phyloP scores from a whole-genome alignment of 2,113 vertebrate species.

The Podocnemis expansa region DNA sequence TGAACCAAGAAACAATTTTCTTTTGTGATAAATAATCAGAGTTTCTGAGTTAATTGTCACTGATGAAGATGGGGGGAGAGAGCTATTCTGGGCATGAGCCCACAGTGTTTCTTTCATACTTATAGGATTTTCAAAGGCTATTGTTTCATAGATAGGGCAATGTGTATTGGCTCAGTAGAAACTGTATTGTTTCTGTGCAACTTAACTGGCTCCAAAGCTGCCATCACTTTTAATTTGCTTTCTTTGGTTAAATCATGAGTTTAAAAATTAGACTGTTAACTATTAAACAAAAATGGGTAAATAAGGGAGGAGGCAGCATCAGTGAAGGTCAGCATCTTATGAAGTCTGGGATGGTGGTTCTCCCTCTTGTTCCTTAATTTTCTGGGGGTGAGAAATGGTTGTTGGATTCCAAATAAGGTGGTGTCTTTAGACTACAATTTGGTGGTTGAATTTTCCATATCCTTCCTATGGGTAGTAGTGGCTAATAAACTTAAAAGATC shows the following conservation, averaged over 20 bases:
- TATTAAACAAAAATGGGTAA: neutral
- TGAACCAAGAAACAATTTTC: neutral
- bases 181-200: neutral
- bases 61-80: neutral
- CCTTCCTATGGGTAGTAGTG: neutral
- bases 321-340: fast-evolving
- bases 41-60: neutral
- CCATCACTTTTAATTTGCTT: neutral
- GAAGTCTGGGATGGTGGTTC: neutral
- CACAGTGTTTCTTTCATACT: neutral
- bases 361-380: neutral
- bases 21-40: neutral
- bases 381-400: neutral
- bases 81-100: neutral
- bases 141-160: neutral
- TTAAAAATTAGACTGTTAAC: neutral
- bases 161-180: constrained; percentile 3
- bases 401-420: neutral
- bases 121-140: neutral
- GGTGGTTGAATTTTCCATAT: neutral
- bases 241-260: neutral
- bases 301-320: neutral
- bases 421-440: neutral
- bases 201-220: neutral
- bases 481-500: neutral